Conservation (phyloP, 2,888 invertebrate genomes). For the Tetanocera ferruginea region DNA sequence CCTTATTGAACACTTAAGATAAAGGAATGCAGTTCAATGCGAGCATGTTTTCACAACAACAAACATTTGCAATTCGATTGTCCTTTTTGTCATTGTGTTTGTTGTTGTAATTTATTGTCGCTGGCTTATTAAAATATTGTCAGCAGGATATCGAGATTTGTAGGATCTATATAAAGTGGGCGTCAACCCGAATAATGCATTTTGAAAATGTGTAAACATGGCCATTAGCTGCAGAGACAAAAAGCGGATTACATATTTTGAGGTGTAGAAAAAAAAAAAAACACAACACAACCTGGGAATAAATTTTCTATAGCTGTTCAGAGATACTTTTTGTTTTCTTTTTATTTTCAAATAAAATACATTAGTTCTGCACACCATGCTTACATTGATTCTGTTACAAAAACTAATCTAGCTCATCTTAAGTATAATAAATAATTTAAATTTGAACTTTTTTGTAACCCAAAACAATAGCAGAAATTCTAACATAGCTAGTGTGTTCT, state of each 20-base stretch:
- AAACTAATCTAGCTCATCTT: background rate
- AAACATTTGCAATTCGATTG: slow-evolving; percentile 30
- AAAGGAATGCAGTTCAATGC: background rate
- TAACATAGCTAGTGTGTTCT: background rate
- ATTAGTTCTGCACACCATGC: background rate
- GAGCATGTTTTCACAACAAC: background rate
- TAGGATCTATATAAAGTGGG: slow-evolving; percentile 11
- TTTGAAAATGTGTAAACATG: slow-evolving; percentile 14
- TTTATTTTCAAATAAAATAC: background rate
- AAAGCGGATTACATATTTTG: slow-evolving; percentile 22
- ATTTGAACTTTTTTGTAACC: background rate
- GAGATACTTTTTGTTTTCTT: background rate
- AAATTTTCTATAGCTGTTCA: background rate
- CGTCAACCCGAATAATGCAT: slow-evolving; percentile 37
- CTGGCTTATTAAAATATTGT: background rate
- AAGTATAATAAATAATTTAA: background rate
- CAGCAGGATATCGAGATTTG: slow-evolving; percentile 34
- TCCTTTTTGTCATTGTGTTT: slow-evolving; percentile 12
- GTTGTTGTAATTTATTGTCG: background rate
- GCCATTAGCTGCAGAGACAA: background rate
- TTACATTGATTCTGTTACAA: background rate
- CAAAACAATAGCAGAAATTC: background rate
- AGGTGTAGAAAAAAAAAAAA: background rate
- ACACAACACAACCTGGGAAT: background rate
- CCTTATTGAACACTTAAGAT: slow-evolving; percentile 38